phyloP scores from a whole-genome alignment of 2,888 invertebrate species.

The Eilema depressum region DNA sequence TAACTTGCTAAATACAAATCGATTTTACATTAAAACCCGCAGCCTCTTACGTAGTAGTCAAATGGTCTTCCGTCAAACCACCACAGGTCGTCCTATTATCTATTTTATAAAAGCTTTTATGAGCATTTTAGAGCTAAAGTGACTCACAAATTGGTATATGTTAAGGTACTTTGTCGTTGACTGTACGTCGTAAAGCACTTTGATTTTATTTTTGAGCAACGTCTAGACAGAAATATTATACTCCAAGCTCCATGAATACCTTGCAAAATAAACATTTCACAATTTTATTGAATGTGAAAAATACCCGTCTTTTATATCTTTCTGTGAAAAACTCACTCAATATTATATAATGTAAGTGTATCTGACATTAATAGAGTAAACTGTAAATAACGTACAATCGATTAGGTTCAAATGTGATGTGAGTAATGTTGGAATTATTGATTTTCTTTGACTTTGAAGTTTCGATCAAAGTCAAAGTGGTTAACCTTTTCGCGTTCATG shows the following conservation, averaged over 20 bases:
- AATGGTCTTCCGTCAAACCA: neutral
- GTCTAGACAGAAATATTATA: neutral
- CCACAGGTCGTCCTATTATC: neutral
- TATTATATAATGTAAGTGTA: neutral
- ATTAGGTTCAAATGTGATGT: neutral
- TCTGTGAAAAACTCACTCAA: neutral
- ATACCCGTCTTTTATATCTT: neutral
- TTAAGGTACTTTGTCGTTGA: neutral
- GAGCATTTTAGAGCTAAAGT: neutral
- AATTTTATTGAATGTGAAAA: neutral
- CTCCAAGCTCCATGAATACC: neutral
- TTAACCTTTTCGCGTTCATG: too few relatives aligned
- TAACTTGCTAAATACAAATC: too few relatives aligned
- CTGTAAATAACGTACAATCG: neutral
- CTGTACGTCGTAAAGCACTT: neutral
- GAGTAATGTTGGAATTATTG: neutral
- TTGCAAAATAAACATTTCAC: conserved; percentile 1
- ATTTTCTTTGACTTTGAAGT: too few relatives aligned
- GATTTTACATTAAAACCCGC: too few relatives aligned
- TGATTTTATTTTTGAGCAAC: neutral
- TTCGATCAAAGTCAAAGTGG: too few relatives aligned
- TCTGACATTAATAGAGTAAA: neutral
- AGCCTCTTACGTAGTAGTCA: neutral
- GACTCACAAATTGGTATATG: neutral
- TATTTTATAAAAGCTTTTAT: neutral